These are phyloP conservation scores for Cordilura impudica DNA, from an alignment of 2,888 invertebrate genomes.

Conservation along the genomic window DNA sequence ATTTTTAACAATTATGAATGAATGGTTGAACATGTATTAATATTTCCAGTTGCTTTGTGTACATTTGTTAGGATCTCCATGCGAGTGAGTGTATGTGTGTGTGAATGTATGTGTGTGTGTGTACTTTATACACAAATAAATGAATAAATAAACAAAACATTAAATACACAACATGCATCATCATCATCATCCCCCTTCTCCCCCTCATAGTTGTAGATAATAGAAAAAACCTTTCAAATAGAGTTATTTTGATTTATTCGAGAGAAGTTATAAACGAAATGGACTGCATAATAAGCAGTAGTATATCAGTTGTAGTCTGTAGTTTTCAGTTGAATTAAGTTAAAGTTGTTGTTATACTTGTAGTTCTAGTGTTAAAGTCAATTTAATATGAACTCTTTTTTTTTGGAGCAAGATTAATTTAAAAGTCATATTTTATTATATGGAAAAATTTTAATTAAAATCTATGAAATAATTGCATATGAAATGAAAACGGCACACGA, in stretches of 20 bases:
- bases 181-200: constrained; percentile 11
- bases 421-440: constrained; percentile 1
- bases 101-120: neutral
- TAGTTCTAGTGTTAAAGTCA: constrained; percentile 7
- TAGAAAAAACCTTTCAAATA: constrained; percentile 27
- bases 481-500: no score
- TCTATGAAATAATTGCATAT: no score
- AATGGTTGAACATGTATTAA: constrained; percentile 26
- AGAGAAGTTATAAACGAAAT: constrained; percentile 53
- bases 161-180: constrained; percentile 35
- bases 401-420: no score
- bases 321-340: neutral
- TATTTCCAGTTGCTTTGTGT: neutral
- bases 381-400: constrained; percentile 32
- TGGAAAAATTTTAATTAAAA: constrained; percentile 10
- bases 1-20: constrained; percentile 16
- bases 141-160: constrained; percentile 45
- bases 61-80: neutral
- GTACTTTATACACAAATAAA: constrained; percentile 28
- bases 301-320: constrained; percentile 4
- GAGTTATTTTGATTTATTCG: constrained; percentile 42
- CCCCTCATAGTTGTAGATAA: neutral
- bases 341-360: neutral
- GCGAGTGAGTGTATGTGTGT: neutral
- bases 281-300: constrained; percentile 35